Conservation (phyloP, 2,113 vertebrate species). For the Lophochroa leadbeateri region DNA sequence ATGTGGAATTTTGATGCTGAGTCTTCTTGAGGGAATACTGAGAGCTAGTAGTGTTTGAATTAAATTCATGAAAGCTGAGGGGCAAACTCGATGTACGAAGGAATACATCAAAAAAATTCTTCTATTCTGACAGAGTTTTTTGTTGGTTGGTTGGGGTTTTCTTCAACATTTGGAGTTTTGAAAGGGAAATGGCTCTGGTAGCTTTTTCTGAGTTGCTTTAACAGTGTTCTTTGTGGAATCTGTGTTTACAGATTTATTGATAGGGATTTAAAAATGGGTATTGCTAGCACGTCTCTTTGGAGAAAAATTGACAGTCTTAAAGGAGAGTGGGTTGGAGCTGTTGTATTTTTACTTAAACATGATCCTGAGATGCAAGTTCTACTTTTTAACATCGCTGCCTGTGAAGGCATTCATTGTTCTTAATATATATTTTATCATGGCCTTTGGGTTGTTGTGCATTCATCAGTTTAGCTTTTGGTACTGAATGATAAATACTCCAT, state of each 20-base stretch:
- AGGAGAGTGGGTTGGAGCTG: background rate
- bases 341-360: background rate
- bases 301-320: background rate
- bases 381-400: background rate
- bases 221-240: background rate
- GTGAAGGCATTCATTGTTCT: background rate
- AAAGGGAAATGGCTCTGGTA: background rate
- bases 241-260: background rate
- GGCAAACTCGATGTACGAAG: background rate
- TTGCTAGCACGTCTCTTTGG: background rate
- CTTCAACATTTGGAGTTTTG: background rate
- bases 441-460: conserved; percentile 20
- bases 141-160: background rate
- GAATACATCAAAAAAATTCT: conserved; percentile 25
- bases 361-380: background rate
- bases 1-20: background rate
- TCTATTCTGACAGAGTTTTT: background rate
- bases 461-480: background rate
- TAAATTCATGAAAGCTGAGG: conserved; percentile 27
- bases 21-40: background rate
- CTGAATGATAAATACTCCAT: background rate
- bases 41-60: background rate
- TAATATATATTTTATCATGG: background rate
- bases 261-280: background rate
- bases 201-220: background rate